A percentile compares a stretch with the other conserved stretches of the same genome.
Evolutionary conservation across 2,113 vertebrate genomes (phyloP).

Genomic region (Gnathonemus longibarbis): DNA sequence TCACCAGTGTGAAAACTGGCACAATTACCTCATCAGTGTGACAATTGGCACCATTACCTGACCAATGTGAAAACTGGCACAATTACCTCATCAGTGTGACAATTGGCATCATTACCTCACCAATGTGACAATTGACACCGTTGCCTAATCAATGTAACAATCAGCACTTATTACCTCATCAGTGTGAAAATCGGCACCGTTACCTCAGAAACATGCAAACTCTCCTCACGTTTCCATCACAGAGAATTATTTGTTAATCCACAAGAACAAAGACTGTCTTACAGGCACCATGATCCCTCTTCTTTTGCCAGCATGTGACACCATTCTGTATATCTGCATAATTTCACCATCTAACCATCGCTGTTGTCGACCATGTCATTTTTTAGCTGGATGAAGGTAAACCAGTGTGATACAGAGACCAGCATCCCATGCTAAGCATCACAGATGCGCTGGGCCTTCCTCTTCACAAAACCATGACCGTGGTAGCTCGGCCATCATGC

Average conservation of each 20-base stretch:
- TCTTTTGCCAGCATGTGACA: neutral
- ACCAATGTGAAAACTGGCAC: neutral
- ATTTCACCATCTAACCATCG: neutral
- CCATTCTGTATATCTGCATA: neutral
- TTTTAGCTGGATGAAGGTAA: neutral
- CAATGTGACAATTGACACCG: neutral
- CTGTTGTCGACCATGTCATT: neutral
- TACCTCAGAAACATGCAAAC: neutral
- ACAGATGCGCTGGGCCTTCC: neutral
- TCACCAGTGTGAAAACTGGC: neutral
- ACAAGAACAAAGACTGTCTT: neutral
- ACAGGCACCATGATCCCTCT: neutral
- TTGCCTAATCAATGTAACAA: neutral
- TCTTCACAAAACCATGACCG: neutral
- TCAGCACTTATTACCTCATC: neutral
- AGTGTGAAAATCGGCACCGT: neutral
- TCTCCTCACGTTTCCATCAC: neutral
- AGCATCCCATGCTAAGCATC: neutral
- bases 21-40: neutral
- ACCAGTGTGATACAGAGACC: neutral
- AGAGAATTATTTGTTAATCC: neutral
- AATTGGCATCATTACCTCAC: neutral
- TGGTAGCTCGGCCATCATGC: neutral
- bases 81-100: neutral
- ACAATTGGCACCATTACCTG: neutral